Evolutionary conservation across 1,140 invertebrate genomes (phyloP), one percentile per base, ranked within the genome.

Genomic region (Drepana arcuata): DNA sequence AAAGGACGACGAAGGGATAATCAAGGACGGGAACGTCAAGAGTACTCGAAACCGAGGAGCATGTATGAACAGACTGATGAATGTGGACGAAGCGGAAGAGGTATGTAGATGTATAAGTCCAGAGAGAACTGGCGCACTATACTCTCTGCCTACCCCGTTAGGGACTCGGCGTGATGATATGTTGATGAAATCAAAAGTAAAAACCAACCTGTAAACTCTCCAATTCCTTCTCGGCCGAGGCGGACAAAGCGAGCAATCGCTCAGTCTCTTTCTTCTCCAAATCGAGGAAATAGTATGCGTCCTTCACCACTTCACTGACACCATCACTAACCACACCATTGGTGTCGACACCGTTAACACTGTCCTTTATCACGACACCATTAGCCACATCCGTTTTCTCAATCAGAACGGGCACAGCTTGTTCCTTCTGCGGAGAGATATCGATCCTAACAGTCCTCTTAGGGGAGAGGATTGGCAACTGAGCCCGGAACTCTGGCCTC

Each of bases 401-500:
- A 15, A 49, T 46, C 32, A 65, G 65, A 71, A 74, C 68, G 64
- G 75, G 4, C n/a, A n/a, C 6, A 10, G 4, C 61, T 48, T 66
- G 37, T 30, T 61, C 69, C 32, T 82, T 77, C 16, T 67, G 53
- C 9, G 68, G 68, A 67, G 69, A 10, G 68, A 73, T 7, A 67
- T 49, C 74, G 18, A 52, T 41, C 45, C 69, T 78, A 7, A 70
- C 34, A 49, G 59, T 67, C 57, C 83, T 84, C 60, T 89, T 87
- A 1, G 87, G 86, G 39, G 86, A 89, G 2, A 91, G 78, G 5
- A 92, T 88, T 0, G 91, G 90, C 26, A 95, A 70, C 70, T 95
- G 93, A 1, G 93, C 91, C 4, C 93, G 84, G 63, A 95, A 95
- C 65, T 95, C 93, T 1, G 93, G 91, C 49, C 91, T 85, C 29